Evolutionary conservation across 2,113 vertebrate species (phyloP), one percentile per base, ranked within the genome.

Genomic region (Agelaius tricolor): DNA sequence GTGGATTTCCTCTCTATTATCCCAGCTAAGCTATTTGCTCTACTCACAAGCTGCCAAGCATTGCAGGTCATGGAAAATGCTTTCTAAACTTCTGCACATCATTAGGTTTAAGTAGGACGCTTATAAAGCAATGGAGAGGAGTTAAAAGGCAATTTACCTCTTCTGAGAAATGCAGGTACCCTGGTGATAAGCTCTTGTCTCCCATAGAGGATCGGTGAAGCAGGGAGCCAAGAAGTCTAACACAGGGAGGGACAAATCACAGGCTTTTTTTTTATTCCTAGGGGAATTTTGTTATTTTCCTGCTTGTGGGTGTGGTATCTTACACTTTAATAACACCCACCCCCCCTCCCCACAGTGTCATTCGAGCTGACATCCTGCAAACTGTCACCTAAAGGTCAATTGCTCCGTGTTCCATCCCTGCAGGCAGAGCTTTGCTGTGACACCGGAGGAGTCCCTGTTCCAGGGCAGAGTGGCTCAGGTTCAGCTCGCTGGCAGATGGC

Each of bases 1-100:
- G 77, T 91, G 93, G 89, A 95, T 96, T 96, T 94, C 94, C 92
- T 91, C 88, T 87, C 68, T 57, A 6, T 95, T 93, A 96, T 96
- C 90, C 93, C 63, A 65, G 89, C 89, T 95, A 87, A 96, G 93
- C 94, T 95, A 69, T 96, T 95, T 93, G 91, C 91, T 95, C 81
- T 83, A 2, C 78, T 89, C 76, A 57, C 77, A 89, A 80, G 93
- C 89, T 91, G 89, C 67, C 72, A 76, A 68, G 71, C 80, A n/a
- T 80, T 94, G 81, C 81, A 89, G 94, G 92, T 91, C 91, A 87
- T 46, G 69, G 84, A 89, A 93, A 94, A 89, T 28, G 84, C 91
- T 92, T 59, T 79, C 91, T 89, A 96, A 95, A 95, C 51, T 95
- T 95, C 55, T 94, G 92, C 77, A 79, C 89, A 88, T 55, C 89